Evolutionary conservation across 1,140 invertebrate genomes (phyloP), one percentile per base, ranked within the genome.

Genomic region (Schlechtendalia chinensis): DNA sequence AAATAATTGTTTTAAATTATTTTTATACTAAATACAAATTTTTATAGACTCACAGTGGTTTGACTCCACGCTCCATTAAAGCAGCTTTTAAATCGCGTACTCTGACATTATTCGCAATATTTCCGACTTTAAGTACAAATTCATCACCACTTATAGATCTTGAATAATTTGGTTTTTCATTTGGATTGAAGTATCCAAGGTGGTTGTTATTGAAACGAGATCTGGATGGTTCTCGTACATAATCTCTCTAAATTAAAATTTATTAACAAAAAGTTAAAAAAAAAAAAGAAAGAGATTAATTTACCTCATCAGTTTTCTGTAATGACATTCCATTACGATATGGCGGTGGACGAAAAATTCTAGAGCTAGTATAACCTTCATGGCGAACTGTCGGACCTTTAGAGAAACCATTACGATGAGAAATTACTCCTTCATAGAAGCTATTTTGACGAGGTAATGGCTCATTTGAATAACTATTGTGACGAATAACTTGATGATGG

Each of bases 21-120:
- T 39, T 4, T 50, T 50, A 6, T 50, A 50, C 11, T 12, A 50
- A 12, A 50, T 50, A 50, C 11, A 45, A 69, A 17, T 19, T 59
- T 14, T 39, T 27, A 45, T 29, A n/a, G n/a, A 56, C 69, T 19
- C 67, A 79, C 81, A 74, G 19, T 81, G 89, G 90, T 83, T 89
- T 91, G 11, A 91, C 88, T 3, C 89, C 90, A 67, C 90, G 87
- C 82, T 91, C 88, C 16, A 84, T 85, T 8, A 92, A 84, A n/a
- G 89, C 90, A 59, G 88, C 88, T 83, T 91, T 91, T 81, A 92
- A 84, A 83, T 92, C 90, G 22, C 90, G 87, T 5, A 91, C 88
- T 74, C 90, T 86, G 1, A 89, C 89, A 47, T 86, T 87, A 29
- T 65, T 81, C 24, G 71, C 81, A 69, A 81, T 91, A 83, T 91